phyloP scores from a whole-genome alignment of 2,888 invertebrate species.

The Acholoe squamosa region DNA sequence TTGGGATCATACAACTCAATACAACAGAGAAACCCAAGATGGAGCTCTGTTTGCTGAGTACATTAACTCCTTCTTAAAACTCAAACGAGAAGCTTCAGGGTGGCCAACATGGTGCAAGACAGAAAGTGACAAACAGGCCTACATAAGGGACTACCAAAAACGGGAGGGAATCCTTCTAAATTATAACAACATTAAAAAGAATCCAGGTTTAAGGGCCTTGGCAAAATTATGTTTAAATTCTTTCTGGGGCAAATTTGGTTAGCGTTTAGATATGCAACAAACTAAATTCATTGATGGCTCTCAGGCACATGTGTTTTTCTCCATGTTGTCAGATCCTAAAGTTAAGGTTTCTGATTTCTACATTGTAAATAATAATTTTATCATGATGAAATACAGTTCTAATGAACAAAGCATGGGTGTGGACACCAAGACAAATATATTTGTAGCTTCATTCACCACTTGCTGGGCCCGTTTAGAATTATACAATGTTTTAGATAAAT shows the following conservation, averaged over 20 bases:
- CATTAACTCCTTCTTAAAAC: too few species aligned
- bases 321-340: background rate
- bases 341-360: constrained; percentile 4
- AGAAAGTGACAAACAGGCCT: too few species aligned
- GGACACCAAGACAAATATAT: constrained; percentile 19
- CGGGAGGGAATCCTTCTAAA: too few species aligned
- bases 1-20: too few species aligned
- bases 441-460: constrained; percentile 81
- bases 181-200: too few species aligned
- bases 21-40: too few species aligned
- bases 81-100: constrained; percentile 77
- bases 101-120: constrained; percentile 80
- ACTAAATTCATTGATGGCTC: background rate
- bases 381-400: background rate
- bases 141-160: too few species aligned
- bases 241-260: constrained; percentile 73
- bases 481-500: constrained; percentile 79
- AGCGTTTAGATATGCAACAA: constrained; percentile 45
- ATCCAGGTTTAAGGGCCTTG: constrained; percentile 70
- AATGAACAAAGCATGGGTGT: background rate
- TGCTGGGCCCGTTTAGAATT: constrained; percentile 78
- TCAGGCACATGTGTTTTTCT: constrained; percentile 15
- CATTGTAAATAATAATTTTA: background rate
- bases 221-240: too few species aligned
- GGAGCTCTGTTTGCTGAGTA: too few species aligned